A percentile compares a stretch with the other conserved stretches of the same genome.
Conservation (phyloP, 2,888 invertebrate species). For the Trachelus tabidus region DNA sequence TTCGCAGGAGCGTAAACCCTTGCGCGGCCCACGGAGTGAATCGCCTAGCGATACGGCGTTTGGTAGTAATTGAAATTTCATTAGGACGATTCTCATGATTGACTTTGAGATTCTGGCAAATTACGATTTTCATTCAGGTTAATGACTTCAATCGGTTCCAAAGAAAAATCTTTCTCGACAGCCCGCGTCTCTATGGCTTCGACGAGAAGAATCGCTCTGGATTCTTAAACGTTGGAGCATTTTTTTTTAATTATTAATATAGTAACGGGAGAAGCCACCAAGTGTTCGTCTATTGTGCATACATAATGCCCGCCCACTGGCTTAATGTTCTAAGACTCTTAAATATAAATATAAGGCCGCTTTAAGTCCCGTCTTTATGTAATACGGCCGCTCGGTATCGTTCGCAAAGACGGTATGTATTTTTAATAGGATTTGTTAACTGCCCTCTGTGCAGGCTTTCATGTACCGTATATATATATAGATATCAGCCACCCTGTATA, state of each 20-base stretch:
- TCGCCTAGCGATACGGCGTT: too few relatives aligned
- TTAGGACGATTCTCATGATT: too few relatives aligned
- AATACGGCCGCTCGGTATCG: slow-evolving; percentile 20
- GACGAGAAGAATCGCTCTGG: not conserved
- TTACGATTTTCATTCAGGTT: too few relatives aligned
- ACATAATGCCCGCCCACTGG: slow-evolving; percentile 32
- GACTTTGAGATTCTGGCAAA: too few relatives aligned
- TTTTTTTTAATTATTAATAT: slow-evolving; percentile 15
- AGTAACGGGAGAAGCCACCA: slow-evolving; percentile 19
- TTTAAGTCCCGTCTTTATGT: slow-evolving; percentile 24
- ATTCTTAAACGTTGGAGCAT: not conserved
- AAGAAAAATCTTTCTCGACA: too few relatives aligned
- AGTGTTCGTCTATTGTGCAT: slow-evolving; percentile 35
- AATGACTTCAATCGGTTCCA: too few relatives aligned
- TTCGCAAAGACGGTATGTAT: slow-evolving; percentile 33
- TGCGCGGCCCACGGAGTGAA: too few relatives aligned
- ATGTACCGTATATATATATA: not conserved
- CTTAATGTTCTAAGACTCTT: slow-evolving; percentile 52
- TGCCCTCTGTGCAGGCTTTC: slow-evolving; percentile 17
- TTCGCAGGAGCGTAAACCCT: too few relatives aligned
- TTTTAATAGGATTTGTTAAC: slow-evolving; percentile 53
- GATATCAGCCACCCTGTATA: not conserved
- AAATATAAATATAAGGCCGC: slow-evolving; percentile 39
- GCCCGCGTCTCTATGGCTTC: not conserved
- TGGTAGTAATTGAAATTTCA: too few relatives aligned